Base-by-base conservation (phyloP, 2,797 vertebrate species). In the Sebastes vulpes region DNA sequence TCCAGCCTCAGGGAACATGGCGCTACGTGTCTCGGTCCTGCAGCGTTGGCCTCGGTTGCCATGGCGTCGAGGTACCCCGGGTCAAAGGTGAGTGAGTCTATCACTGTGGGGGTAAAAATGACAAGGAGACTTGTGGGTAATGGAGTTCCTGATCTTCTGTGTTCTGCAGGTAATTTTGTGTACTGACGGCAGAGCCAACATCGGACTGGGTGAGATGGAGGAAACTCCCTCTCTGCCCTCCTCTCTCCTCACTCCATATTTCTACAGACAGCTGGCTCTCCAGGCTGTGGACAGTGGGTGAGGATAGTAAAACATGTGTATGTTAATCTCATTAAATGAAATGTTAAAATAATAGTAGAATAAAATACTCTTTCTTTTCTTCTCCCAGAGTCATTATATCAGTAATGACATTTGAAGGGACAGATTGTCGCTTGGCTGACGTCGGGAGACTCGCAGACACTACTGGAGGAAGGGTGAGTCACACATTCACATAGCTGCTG, bases 181-280 rank as follows among this genome's bases (percentile, higher is more conserved):
- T 25, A 97, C 96, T 3, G 96, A 97, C 4, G 96, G 96, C 53
- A 90, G 32, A 70, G 96, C 96, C 38, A 97, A 97, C 88, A 95
- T 95, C 1, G 96, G 96, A 38, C 81, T 97, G 9, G 96, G 96
- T 1, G 92, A 95, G 57, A 78, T 97, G 79, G 95, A 95, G 32
- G 78, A 92, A 14, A 66, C 69, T 1, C 59, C 82, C n/a, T 53
- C 77, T n/a, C 65, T 48, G 25, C 54, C 81, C 7, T 32, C 71
- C 3, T 57, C 75, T 4, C 6, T 65, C 1, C 38, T 46, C 0
- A 82, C 83, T 2, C 59, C 87, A 2, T 90, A 94, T 79, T 96
- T 96, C 89, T 97, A 96, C 84, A 94, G 50, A 21, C 84, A 92
- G 31, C 86, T 97, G 77, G 90, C 94, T 57, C 80, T 88, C 1